A percentile compares a stretch with the other conserved stretches of the same genome.
Evolutionary conservation across 2,113 vertebrate species (phyloP).

Genomic region (Lophochroa leadbeateri): DNA sequence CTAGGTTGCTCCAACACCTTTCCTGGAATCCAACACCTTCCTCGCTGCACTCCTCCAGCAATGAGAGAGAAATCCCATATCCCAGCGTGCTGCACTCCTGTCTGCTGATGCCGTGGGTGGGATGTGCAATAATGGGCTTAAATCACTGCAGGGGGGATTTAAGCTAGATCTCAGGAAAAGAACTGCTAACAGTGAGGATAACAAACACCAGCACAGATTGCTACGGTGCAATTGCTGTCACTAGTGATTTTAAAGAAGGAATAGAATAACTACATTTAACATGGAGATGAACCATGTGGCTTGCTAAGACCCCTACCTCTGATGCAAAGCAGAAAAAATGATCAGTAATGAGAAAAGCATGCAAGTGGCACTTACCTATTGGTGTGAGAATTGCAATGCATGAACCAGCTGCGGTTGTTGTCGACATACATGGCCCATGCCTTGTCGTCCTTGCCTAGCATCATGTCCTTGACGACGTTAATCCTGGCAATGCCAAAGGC

Average conservation of each 20-base stretch:
- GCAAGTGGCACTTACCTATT: constrained; percentile 79
- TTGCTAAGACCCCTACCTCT: not conserved
- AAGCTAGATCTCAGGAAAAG: not conserved
- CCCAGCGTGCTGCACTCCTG: not conserved
- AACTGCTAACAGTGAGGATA: not conserved
- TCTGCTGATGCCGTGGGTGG: not conserved
- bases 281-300: not conserved
- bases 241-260: not conserved
- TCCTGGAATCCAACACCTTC: not conserved
- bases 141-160: not conserved
- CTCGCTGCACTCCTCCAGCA: not conserved
- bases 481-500: constrained; percentile 95
- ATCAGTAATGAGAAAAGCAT: not conserved
- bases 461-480: constrained; percentile 93
- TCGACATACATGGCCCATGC: constrained; percentile 99
- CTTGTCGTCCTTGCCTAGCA: constrained; percentile 97
- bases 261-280: not conserved
- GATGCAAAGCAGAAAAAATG: fast-evolving
- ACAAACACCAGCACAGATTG: not conserved
- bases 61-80: not conserved
- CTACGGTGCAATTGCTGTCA: not conserved
- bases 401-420: constrained; percentile 99
- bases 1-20: not conserved
- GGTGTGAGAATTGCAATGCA: constrained; percentile 99
- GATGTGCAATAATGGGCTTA: not conserved